Percentiles rank a stretch among this genome's conserved stretches.
Evolutionary conservation across 30 jellyfish, hydroid and myxozoan genomes (phyloP).

Genomic region (Pseudorhiza aurosa): DNA sequence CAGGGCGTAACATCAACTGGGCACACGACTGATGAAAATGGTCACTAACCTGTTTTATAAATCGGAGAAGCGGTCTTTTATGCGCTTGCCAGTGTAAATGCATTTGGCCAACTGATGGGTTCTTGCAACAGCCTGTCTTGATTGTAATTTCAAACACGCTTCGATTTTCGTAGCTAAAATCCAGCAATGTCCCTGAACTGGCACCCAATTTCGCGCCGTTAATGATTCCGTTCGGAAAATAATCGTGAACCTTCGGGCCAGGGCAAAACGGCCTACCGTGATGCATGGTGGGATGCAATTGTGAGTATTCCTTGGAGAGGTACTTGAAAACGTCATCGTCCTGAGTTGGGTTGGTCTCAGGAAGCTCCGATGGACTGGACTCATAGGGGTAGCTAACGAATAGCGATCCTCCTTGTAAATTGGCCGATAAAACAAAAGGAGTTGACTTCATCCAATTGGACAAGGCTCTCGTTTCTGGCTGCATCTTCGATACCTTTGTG

Average conservation of each 20-base stretch:
- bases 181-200: slow-evolving; percentile 67
- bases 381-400: slow-evolving; percentile 96
- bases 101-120: slow-evolving; percentile 82
- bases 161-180: slow-evolving; percentile 74
- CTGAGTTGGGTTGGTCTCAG: slow-evolving; percentile 81
- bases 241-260: slow-evolving; percentile 85
- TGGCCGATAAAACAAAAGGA: slow-evolving; percentile 91
- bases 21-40: not conserved
- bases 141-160: slow-evolving; percentile 79
- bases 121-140: slow-evolving; percentile 97
- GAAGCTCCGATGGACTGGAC: slow-evolving; percentile 58
- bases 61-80: slow-evolving; percentile 67
- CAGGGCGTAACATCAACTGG: no score
- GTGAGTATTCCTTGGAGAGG: slow-evolving; percentile 66
- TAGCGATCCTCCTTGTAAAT: slow-evolving; percentile 95
- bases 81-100: slow-evolving; percentile 83
- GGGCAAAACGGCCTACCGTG: slow-evolving; percentile 98
- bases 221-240: slow-evolving; percentile 79
- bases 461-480: slow-evolving; percentile 96
- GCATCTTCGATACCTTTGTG: slow-evolving; percentile 19
- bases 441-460: slow-evolving; percentile 77
- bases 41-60: slow-evolving; percentile 71
- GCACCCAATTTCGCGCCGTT: slow-evolving; percentile 98
- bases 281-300: slow-evolving; percentile 88
- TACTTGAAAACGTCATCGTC: slow-evolving; percentile 77